Conservation (phyloP, 1,140 invertebrate species). For the Ostrea edulis region DNA sequence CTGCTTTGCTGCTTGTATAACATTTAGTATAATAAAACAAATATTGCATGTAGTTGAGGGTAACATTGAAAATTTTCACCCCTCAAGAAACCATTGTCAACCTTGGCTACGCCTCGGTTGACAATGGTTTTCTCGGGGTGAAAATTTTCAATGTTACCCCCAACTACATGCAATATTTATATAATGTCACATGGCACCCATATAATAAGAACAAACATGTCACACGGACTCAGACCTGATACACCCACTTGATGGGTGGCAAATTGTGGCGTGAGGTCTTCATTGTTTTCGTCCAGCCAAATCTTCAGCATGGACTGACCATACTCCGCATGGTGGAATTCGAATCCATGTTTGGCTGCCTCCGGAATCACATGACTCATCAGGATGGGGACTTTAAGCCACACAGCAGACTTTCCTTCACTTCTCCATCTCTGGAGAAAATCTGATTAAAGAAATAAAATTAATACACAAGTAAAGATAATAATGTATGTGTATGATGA, state of each 20-base stretch:
- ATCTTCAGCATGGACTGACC: slow-evolving; percentile 88
- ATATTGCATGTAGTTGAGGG: no score
- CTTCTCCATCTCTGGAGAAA: slow-evolving; percentile 55
- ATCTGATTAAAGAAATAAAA: slow-evolving; percentile 41
- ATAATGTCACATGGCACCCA: no score
- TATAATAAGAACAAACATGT: background rate
- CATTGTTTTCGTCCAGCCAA: slow-evolving; percentile 86
- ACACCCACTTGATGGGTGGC: slow-evolving; percentile 88
- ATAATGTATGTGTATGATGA: background rate
- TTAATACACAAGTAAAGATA: background rate
- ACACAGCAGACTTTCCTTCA: slow-evolving; percentile 57
- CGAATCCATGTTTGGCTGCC: slow-evolving; percentile 86
- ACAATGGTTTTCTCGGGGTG: no score
- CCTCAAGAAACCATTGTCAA: no score
- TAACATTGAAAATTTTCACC: no score
- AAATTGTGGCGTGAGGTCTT: slow-evolving; percentile 87
- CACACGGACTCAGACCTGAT: slow-evolving; percentile 63
- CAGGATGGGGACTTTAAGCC: slow-evolving; percentile 67
- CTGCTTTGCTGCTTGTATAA: no score
- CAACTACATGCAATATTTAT: no score
- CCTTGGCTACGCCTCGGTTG: no score
- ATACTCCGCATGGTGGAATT: slow-evolving; percentile 91
- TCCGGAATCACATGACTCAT: slow-evolving; percentile 62
- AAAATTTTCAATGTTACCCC: no score
- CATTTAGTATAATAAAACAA: no score